Evolutionary conservation across 1,140 invertebrate species (phyloP).

Genomic region (Pseudomyrmex gracilis): DNA sequence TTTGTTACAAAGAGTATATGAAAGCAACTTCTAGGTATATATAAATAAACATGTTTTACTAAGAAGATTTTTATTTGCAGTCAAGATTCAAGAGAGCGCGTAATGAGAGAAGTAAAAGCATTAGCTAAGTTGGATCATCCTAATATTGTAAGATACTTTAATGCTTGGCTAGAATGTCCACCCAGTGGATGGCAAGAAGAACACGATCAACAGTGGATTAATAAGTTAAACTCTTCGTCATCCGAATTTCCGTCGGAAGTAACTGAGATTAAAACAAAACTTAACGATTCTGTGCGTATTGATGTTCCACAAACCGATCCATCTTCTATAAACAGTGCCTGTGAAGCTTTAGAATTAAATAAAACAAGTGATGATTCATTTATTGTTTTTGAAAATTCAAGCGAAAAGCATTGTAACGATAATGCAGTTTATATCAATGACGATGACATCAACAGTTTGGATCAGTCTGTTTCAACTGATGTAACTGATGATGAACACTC

Average conservation of each 20-base stretch:
- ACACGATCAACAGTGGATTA: slow-evolving; percentile 89
- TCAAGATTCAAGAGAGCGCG: slow-evolving; percentile 92
- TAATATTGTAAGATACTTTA: slow-evolving; percentile 97
- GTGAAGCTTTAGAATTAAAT: slow-evolving; percentile 76
- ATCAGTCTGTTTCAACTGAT: slow-evolving; percentile 33
- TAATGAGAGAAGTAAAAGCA: slow-evolving; percentile 97
- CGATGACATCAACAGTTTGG: slow-evolving; percentile 31
- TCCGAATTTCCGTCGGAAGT: slow-evolving; percentile 78
- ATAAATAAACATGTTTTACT: slow-evolving; percentile 24
- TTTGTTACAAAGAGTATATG: slow-evolving; percentile 1
- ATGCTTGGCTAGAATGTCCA: slow-evolving; percentile 97
- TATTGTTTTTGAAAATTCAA: slow-evolving; percentile 79
- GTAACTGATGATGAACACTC: slow-evolving; percentile 31
- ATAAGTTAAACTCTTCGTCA: slow-evolving; percentile 76
- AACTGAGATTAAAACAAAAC: slow-evolving; percentile 70
- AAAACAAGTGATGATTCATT: slow-evolving; percentile 72
- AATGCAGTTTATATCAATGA: slow-evolving; percentile 54
- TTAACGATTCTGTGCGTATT: slow-evolving; percentile 74
- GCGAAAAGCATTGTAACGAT: slow-evolving; percentile 52
- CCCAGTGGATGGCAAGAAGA: slow-evolving; percentile 94
- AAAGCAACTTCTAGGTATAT: background rate
- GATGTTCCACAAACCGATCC: slow-evolving; percentile 76
- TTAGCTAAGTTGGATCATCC: slow-evolving; percentile 97
- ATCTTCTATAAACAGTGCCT: slow-evolving; percentile 79
- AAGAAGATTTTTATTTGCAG: slow-evolving; percentile 83